These are phyloP conservation scores for Ochropleura leucogaster DNA, from an alignment of 2,888 invertebrate species.

Conservation along the genomic window DNA sequence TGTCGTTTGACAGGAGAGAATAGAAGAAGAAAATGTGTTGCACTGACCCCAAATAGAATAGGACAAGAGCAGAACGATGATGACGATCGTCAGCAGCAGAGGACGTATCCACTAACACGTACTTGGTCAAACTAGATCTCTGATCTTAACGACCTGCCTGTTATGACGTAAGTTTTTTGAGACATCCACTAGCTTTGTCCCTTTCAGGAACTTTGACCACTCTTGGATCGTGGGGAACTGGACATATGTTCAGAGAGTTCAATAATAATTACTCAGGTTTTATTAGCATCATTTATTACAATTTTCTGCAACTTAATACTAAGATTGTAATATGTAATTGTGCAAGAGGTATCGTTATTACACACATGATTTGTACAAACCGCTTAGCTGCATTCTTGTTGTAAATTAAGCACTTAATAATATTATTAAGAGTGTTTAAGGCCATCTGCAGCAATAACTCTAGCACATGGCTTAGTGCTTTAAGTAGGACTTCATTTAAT, in stretches of 20 bases:
- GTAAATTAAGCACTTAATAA: conserved; percentile 12
- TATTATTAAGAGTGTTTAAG: conserved; percentile 11
- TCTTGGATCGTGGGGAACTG: no score
- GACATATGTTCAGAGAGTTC: no score
- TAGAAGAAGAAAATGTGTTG: no score
- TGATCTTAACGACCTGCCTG: no score
- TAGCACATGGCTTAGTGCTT: conserved; percentile 7
- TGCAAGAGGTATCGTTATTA: neutral
- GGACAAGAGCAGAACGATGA: no score
- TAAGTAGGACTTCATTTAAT: conserved; percentile 15
- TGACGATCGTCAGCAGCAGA: no score
- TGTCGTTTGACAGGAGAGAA: no score
- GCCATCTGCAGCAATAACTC: conserved; percentile 2
- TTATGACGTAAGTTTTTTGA: no score
- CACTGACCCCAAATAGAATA: no score
- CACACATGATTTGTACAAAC: conserved; percentile 15
- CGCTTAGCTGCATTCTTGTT: neutral
- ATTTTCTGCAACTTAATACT: conserved; percentile 1
- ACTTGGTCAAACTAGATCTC: neutral
- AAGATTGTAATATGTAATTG: neutral
- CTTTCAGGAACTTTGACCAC: no score
- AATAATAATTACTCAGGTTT: no score
- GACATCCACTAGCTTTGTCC: no score
- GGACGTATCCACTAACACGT: neutral
- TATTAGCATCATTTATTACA: neutral